Evolutionary conservation across 2,888 invertebrate species (phyloP), one percentile per base, ranked within the genome.

Genomic region (Escarpia spicata): DNA sequence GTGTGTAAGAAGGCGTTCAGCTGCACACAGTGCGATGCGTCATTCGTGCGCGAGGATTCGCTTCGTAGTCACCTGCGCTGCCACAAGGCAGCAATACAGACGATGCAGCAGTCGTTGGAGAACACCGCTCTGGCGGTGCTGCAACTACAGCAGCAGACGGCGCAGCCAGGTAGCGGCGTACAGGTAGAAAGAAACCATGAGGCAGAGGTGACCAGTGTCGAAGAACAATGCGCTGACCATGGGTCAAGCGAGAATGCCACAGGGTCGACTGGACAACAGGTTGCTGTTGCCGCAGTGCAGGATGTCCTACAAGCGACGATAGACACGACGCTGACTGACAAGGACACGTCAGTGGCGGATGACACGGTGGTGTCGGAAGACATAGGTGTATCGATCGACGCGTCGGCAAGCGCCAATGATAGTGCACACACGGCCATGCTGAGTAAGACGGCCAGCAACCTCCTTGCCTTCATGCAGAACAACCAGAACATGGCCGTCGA

Each of bases 1-100:
- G 89, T 92, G 91, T 95, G 95, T 93, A 94, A 94, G 92, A 96
- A 96, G 93, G 93, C 94, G 0, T 96, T 95, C 93, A 94, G 95
- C 89, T 97, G 97, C 94, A 94, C 94, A 2, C 93, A 94, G 8
- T 97, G 97, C 94, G 94, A 95, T 9, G 96, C 95, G 19, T 94
- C 96, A 0, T 97, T 97, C 95, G 97, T 96, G 0, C 94, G 96
- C 52, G 96, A 96, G 94, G 96, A 97, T 93, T 97, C 97, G 0
- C 95, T 96, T 91, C 94, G 96, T n/a, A 96, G 96, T 94, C 97
- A 97, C 94, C 93, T 96, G 92, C 95, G 96, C 52, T 96, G 96
- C 91, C 97, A 97, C 94, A 93, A 93, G 75, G 95, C 95, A 43
- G 92, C 94, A 90, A 93, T 75, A 93, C 92, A 93, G 60, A 92